A percentile compares a stretch with the other conserved stretches of the same genome.
phyloP scores from a whole-genome alignment of 2,797 vertebrate genomes.

The Nannoperca obscura region DNA sequence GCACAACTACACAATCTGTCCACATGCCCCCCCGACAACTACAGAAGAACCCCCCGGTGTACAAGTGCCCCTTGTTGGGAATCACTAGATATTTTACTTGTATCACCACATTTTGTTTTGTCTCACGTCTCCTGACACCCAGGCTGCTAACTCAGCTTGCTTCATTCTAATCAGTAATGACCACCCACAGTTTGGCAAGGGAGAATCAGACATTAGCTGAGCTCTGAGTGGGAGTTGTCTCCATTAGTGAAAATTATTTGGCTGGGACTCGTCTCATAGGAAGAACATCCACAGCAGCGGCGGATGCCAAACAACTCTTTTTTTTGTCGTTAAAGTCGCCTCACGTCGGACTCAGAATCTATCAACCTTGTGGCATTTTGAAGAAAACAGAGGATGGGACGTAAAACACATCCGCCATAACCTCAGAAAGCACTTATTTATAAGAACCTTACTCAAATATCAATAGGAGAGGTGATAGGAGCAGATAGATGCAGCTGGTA shows the following conservation, averaged over 20 bases:
- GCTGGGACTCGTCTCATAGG: conserved; percentile 45
- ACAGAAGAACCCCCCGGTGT: neutral
- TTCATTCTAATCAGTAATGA: conserved; percentile 49
- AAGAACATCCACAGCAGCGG: conserved; percentile 37
- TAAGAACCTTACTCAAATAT: conserved; percentile 50
- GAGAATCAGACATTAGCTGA: conserved; percentile 55
- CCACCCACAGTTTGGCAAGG: conserved; percentile 65
- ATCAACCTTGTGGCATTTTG: conserved; percentile 56
- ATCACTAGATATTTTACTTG: neutral
- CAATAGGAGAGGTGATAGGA: conserved; percentile 36
- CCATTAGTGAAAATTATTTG: conserved; percentile 78
- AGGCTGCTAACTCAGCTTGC: conserved; percentile 53
- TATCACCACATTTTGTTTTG: conserved; percentile 17
- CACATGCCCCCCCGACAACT: neutral
- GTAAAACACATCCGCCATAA: conserved; percentile 56
- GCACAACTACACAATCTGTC: neutral
- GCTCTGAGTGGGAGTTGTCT: conserved; percentile 61
- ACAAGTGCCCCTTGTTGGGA: neutral
- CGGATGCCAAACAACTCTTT: conserved; percentile 28
- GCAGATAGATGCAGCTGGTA: conserved; percentile 37
- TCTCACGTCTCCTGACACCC: conserved; percentile 28
- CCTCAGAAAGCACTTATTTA: conserved; percentile 50
- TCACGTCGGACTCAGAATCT: conserved; percentile 51
- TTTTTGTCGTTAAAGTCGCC: conserved; percentile 12
- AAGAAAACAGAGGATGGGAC: conserved; percentile 40